Evolutionary conservation across 2,797 vertebrate genomes (phyloP).

Genomic region (Darevskia mixta): DNA sequence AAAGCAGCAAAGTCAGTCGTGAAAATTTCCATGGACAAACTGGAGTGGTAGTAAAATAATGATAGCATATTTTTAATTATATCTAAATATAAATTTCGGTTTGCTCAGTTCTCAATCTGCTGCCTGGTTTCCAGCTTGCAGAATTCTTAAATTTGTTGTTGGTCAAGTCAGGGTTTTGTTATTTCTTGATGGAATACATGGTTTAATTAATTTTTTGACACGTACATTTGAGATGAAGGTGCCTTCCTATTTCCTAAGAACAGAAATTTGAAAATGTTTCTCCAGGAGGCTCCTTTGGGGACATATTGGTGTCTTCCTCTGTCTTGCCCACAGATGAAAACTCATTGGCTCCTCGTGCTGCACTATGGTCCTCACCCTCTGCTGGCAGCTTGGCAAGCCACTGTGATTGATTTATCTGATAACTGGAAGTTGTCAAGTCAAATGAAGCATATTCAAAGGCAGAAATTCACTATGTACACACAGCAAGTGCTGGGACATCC

Average conservation of each 20-base stretch:
- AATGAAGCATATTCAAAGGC: neutral
- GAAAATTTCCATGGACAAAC: neutral
- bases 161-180: neutral
- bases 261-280: neutral
- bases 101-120: neutral
- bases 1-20: neutral
- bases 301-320: neutral
- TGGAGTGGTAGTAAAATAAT: neutral
- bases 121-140: neutral
- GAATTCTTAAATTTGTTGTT: neutral
- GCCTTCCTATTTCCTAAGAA: neutral
- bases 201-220: neutral
- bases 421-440: neutral
- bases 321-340: neutral
- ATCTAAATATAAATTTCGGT: neutral
- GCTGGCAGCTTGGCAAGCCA: neutral
- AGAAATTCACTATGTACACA: neutral
- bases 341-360: neutral
- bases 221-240: neutral
- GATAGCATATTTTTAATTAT: neutral
- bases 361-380: neutral
- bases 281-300: neutral
- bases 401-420: neutral
- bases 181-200: neutral
- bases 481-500: neutral